Conservation (phyloP, 1,140 invertebrate species). For the Luehdorfia chinensis region DNA sequence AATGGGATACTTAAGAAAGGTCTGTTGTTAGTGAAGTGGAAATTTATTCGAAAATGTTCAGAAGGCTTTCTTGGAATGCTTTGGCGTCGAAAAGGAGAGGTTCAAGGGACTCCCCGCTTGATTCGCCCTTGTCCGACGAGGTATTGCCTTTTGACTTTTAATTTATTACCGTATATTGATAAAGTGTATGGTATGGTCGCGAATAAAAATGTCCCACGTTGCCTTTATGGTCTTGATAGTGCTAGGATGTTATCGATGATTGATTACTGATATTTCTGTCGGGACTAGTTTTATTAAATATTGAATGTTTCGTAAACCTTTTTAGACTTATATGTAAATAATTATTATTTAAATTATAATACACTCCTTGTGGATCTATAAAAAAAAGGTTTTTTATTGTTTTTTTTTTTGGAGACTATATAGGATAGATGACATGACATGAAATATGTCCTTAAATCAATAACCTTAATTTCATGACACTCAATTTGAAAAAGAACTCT, state of each 20-base stretch:
- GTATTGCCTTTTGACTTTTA: conserved; percentile 27
- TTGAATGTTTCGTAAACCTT: background rate
- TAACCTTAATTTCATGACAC: too few relatives aligned
- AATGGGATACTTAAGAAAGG: background rate
- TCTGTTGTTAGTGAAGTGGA: conserved; percentile 2
- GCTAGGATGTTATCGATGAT: conserved; percentile 52
- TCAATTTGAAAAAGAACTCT: too few relatives aligned
- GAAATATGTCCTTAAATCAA: too few relatives aligned
- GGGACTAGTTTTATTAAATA: conserved; percentile 34
- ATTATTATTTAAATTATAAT: too few relatives aligned
- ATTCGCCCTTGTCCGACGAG: conserved; percentile 35
- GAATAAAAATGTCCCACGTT: conserved; percentile 6
- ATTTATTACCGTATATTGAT: conserved; percentile 4
- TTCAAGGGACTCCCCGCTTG: conserved; percentile 38
- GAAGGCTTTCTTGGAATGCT: conserved; percentile 37
- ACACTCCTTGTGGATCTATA: too few relatives aligned
- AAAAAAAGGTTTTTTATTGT: too few relatives aligned
- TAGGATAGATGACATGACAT: too few relatives aligned
- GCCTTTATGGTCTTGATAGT: conserved; percentile 44
- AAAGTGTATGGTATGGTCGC: background rate
- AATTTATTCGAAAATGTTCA: conserved; percentile 31
- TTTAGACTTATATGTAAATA: too few relatives aligned
- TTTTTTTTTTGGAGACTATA: too few relatives aligned
- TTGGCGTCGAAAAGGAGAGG: conserved; percentile 37
- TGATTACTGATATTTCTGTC: conserved; percentile 35